Percentiles rank a stretch among this genome's conserved stretches.
These are phyloP conservation scores for Phalloptychus januarius DNA, from an alignment of 2,797 vertebrate species.

Conservation along the genomic window DNA sequence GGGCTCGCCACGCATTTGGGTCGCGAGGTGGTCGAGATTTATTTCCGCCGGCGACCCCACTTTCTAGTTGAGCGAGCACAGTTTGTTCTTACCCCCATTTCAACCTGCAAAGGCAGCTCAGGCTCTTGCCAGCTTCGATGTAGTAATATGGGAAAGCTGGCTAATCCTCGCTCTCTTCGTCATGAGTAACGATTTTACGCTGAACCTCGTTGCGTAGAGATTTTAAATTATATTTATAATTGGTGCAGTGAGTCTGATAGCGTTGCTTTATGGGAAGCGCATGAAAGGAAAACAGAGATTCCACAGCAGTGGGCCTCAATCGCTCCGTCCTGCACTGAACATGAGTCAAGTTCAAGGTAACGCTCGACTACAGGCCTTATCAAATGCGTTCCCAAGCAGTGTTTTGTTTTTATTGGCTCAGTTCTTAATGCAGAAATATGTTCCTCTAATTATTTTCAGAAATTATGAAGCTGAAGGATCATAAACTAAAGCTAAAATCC, in stretches of 20 bases:
- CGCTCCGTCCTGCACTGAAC: conserved; percentile 11
- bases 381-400: background rate
- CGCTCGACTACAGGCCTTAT: conserved; percentile 9
- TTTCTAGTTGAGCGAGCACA: conserved; percentile 30
- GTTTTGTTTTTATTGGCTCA: background rate
- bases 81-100: conserved; percentile 29
- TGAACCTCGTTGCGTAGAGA: background rate
- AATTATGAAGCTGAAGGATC: background rate
- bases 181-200: conserved; percentile 16
- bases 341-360: background rate
- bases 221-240: conserved; percentile 29
- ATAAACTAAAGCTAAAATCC: background rate
- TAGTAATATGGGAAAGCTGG: conserved; percentile 50
- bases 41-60: conserved; percentile 8
- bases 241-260: conserved; percentile 12
- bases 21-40: conserved; percentile 1
- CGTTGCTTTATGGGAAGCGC: conserved; percentile 17
- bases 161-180: conserved; percentile 13
- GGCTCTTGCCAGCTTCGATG: conserved; percentile 32
- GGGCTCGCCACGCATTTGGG: conserved; percentile 26
- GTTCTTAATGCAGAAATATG: background rate
- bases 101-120: conserved; percentile 17
- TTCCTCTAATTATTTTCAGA: background rate
- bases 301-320: conserved; percentile 11
- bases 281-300: conserved; percentile 22